Evolutionary conservation across 2,888 invertebrate species (phyloP), one percentile per base, ranked within the genome.

Genomic region (Sicus ferrugineus): DNA sequence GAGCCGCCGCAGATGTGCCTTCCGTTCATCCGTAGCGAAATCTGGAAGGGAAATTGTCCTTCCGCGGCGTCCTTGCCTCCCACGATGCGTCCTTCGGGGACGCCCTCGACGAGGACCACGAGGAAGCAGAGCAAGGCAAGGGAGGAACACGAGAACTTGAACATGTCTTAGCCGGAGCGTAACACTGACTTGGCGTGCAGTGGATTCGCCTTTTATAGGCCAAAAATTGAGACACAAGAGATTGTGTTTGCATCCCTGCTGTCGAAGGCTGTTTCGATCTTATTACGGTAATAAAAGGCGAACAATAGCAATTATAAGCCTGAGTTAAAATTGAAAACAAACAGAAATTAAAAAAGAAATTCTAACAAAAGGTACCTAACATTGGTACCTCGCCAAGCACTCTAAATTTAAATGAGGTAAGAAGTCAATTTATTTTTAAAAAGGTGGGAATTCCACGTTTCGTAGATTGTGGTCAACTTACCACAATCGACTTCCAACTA

Each of bases 11-110:
- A 84, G n/a, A 73, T 62, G 70, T 82, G 81, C 2, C 77, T 77
- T 38, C 77, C 67, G 9, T 68, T 68, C 0, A 73, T 74, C 54
- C 80, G 78, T 58, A 85, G 42, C 0, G 86, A 85, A 2, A 83
- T 75, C 75, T 83, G 84, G 75, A 83, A 80, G 0, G 86, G 85
- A 73, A 83, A 82, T 61, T 85, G 81, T 5, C 80, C 83, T 7
- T 79, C 73, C 0, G 64, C 69, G 0, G 85, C 86, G 26, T 74
- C 38, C 0, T 72, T 48, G 0, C 86, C 84, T 2, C 79, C 80
- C 0, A 79, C 68, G 16, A 75, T 62, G 7, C 78, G 78, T 28
- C 52, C 64, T 52, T 65, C 62, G 1, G 72, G 72, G 1, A 14
- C 23, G 26, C 26, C 38, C 21, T 48, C 54, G 3, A 69, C 66